Conservation (phyloP, 2,888 invertebrate species). For the Dendrolimus pini region DNA sequence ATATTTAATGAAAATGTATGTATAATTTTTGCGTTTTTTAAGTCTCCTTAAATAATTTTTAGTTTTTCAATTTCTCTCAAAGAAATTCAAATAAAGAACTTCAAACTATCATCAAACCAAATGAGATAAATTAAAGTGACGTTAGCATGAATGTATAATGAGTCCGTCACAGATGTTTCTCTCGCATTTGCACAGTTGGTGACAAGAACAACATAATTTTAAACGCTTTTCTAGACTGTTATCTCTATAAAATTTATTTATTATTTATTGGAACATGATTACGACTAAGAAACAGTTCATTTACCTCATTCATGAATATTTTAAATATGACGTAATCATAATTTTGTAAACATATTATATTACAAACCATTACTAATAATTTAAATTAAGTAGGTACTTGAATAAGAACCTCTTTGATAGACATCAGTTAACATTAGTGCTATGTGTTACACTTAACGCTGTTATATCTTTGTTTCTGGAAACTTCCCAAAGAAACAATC, state of each 20-base stretch:
- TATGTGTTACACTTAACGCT: too few relatives aligned
- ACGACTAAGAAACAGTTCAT: not conserved
- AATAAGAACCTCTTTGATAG: too few relatives aligned
- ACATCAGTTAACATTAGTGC: too few relatives aligned
- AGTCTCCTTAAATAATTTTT: too few relatives aligned
- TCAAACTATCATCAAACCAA: not conserved
- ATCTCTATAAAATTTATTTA: conserved; percentile 1
- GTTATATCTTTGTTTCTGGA: not conserved
- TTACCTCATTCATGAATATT: not conserved
- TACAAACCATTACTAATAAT: too few relatives aligned
- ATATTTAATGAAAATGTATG: too few relatives aligned
- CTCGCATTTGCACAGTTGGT: not conserved
- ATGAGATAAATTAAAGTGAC: not conserved
- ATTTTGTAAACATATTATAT: too few relatives aligned
- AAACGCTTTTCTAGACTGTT: not conserved
- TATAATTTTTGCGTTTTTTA: too few relatives aligned
- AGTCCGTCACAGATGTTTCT: not conserved
- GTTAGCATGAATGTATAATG: not conserved
- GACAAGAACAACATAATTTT: not conserved
- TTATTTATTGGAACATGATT: not conserved
- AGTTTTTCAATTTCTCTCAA: too few relatives aligned
- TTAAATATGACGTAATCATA: not conserved
- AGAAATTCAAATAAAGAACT: not conserved
- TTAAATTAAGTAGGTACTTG: too few relatives aligned
- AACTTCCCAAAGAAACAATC: too few relatives aligned